Evolutionary conservation across 2,797 vertebrate species (phyloP).

Genomic region (Potorous gilbertii): DNA sequence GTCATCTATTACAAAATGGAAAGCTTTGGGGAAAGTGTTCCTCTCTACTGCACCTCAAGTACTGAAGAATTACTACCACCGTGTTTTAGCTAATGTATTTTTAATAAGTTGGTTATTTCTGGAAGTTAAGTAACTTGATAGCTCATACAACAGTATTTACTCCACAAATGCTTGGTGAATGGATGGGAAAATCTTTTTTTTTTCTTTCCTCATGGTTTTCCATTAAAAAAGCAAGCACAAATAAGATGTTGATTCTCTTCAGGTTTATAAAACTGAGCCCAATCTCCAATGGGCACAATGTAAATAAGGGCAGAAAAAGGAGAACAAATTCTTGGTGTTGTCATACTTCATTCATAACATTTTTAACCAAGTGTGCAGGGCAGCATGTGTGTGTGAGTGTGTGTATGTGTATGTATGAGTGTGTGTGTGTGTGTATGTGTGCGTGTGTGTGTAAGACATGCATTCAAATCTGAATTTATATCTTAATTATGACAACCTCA

Average conservation of each 20-base stretch:
- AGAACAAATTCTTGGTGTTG: conserved; percentile 37
- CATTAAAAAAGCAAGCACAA: conserved; percentile 67
- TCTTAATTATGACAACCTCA: background rate
- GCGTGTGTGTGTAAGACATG: too few species aligned
- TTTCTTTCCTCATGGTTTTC: background rate
- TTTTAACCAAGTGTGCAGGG: conserved; percentile 24
- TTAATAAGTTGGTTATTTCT: conserved; percentile 48
- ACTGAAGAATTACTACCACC: conserved; percentile 49
- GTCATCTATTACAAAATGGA: conserved; percentile 37
- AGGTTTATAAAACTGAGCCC: conserved; percentile 46
- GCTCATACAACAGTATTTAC: conserved; percentile 5
- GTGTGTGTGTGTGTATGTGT: background rate
- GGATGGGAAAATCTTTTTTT: background rate
- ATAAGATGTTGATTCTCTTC: conserved; percentile 44
- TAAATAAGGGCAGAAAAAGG: background rate
- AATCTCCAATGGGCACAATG: conserved; percentile 52
- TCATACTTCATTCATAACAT: background rate
- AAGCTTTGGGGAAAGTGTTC: conserved; percentile 38
- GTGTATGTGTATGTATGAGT: background rate
- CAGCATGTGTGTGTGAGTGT: background rate
- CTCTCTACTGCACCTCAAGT: conserved; percentile 51
- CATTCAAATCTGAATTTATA: background rate
- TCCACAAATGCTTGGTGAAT: background rate
- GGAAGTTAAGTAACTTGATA: conserved; percentile 57
- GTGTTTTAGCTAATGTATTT: conserved; percentile 29